These are phyloP conservation scores for Apis florea DNA, from an alignment of 1,140 invertebrate genomes.

Conservation along the genomic window DNA sequence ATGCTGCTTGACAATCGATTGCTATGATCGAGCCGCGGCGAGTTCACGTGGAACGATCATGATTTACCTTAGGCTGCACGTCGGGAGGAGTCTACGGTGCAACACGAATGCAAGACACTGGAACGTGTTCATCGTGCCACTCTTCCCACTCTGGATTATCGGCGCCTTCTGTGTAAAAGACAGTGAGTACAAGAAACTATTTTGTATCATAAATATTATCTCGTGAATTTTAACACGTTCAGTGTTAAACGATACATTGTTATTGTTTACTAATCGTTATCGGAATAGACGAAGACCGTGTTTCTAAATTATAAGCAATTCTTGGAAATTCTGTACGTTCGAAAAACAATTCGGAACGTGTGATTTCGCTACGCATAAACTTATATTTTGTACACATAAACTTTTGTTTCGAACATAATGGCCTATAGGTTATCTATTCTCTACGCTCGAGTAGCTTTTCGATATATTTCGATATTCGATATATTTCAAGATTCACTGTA, in stretches of 20 bases:
- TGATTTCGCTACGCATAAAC: neutral
- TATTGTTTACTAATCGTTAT: too few relatives aligned
- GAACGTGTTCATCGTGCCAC: conserved; percentile 70
- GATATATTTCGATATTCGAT: too few relatives aligned
- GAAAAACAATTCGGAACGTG: neutral
- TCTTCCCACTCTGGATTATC: conserved; percentile 76
- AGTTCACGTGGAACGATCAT: conserved; percentile 70
- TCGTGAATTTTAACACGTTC: too few relatives aligned
- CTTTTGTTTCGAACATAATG: conserved; percentile 14
- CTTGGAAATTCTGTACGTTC: neutral
- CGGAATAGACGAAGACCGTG: too few relatives aligned
- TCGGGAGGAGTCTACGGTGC: conserved; percentile 71
- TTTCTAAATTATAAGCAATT: too few relatives aligned
- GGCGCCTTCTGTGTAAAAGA: conserved; percentile 77
- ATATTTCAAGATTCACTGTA: neutral
- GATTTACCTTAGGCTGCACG: conserved; percentile 73
- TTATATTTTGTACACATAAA: neutral
- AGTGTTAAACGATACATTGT: too few relatives aligned
- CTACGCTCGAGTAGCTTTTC: conserved; percentile 8
- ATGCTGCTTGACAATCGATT: conserved; percentile 53
- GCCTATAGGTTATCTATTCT: neutral
- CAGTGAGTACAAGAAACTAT: conserved; percentile 70
- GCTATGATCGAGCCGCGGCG: conserved; percentile 64
- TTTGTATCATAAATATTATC: neutral
- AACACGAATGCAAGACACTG: conserved; percentile 67